Conservation (phyloP, 1,140 invertebrate genomes). For the Rhynchophorus ferrugineus region DNA sequence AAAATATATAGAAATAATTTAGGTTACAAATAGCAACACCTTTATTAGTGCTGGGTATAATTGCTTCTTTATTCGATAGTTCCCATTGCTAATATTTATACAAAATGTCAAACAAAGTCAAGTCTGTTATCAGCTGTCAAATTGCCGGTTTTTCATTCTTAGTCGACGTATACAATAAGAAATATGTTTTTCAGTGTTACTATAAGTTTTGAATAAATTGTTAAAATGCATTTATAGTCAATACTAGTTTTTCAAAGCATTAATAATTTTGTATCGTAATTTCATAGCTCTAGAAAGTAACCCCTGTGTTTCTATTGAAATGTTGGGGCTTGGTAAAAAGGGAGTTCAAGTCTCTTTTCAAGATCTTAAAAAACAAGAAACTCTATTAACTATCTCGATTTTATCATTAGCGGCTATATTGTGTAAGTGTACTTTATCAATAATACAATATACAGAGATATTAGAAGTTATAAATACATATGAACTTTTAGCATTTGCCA, state of each 20-base stretch:
- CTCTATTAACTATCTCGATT: constrained; percentile 84
- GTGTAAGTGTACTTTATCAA: constrained; percentile 61
- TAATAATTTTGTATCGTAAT: not conserved
- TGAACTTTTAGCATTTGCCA: constrained; percentile 83
- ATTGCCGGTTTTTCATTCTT: constrained; percentile 3
- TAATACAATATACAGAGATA: constrained; percentile 7
- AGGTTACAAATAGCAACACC: too few species aligned
- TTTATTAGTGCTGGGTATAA: too few species aligned
- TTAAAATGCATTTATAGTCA: not conserved
- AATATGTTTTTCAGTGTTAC: not conserved
- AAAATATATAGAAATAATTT: too few species aligned
- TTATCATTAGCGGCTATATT: constrained; percentile 85
- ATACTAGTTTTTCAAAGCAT: not conserved
- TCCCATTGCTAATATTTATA: too few species aligned
- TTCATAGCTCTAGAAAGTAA: not conserved
- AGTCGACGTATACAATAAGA: constrained; percentile 4
- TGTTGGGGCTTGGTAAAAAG: constrained; percentile 32
- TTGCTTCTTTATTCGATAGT: too few species aligned
- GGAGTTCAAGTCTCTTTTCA: constrained; percentile 23
- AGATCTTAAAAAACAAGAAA: constrained; percentile 89
- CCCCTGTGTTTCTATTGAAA: constrained; percentile 5
- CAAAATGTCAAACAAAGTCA: not conserved
- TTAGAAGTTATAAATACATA: constrained; percentile 12
- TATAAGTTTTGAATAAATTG: not conserved
- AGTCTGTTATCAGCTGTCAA: not conserved